phyloP scores from a whole-genome alignment of 2,888 invertebrate species.

The Limnephilus lunatus region DNA sequence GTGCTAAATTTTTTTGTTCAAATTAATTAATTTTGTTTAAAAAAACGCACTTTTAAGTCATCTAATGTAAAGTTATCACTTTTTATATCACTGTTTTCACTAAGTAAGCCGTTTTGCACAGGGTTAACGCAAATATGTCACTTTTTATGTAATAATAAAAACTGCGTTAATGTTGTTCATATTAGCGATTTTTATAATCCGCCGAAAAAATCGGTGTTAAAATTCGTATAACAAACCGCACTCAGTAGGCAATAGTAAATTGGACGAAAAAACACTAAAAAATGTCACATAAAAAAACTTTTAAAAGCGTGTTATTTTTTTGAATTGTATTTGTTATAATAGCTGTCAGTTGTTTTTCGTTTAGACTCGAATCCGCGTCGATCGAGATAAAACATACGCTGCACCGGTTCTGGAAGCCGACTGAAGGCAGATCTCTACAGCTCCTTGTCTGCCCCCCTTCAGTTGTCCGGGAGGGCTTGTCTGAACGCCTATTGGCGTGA shows the following conservation, averaged over 20 bases:
- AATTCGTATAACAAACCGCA: neutral
- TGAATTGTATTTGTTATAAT: neutral
- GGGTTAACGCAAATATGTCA: neutral
- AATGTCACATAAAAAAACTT: neutral
- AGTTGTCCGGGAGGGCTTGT: constrained; percentile 65
- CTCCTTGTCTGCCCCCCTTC: neutral
- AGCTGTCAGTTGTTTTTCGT: neutral
- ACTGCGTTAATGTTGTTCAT: neutral
- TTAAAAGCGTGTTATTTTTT: neutral
- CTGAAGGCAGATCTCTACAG: constrained; percentile 28
- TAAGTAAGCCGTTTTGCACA: neutral
- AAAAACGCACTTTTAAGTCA: neutral
- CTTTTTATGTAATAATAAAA: neutral
- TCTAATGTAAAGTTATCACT: neutral
- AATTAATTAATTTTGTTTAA: neutral
- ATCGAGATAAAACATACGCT: neutral
- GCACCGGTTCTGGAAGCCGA: constrained; percentile 23
- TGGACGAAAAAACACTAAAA: neutral
- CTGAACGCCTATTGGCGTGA: constrained; percentile 67
- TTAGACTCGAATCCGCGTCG: neutral
- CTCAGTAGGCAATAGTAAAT: neutral
- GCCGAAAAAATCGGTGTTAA: neutral
- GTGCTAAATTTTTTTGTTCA: neutral
- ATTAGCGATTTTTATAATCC: neutral
- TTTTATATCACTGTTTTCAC: neutral